Evolutionary conservation across 2,113 vertebrate genomes (phyloP).

Genomic region (Beaufortia kweichowensis): DNA sequence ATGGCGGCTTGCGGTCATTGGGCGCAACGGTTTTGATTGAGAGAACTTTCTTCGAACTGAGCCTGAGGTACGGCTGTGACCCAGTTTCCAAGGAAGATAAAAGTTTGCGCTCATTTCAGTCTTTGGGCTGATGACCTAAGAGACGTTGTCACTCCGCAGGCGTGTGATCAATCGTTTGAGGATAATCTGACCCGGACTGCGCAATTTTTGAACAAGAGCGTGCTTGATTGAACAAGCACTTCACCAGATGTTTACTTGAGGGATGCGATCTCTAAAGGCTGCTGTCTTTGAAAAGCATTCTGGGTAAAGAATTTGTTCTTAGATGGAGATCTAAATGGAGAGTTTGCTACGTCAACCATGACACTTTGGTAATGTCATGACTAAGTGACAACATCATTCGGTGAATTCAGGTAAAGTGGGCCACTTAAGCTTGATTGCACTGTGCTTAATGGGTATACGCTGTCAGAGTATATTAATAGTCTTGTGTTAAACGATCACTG

Average conservation of each 20-base stretch:
- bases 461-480: no score
- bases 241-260: conserved; percentile 2
- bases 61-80: conserved; percentile 21
- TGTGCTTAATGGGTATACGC: no score
- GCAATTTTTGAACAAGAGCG: conserved; percentile 12
- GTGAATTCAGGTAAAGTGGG: no score
- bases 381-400: no score
- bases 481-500: no score
- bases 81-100: background rate
- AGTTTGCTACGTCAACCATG: background rate
- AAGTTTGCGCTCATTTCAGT: background rate
- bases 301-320: background rate
- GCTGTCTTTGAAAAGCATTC: background rate
- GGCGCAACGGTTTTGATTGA: conserved; percentile 5
- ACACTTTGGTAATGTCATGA: background rate
- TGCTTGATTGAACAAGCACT: conserved; percentile 13
- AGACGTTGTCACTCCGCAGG: background rate
- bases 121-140: background rate
- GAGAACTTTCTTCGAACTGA: conserved; percentile 4
- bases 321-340: background rate
- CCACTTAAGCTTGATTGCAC: no score
- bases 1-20: conserved; percentile 19
- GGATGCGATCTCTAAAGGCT: conserved; percentile 6
- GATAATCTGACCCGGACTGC: background rate
- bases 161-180: conserved; percentile 7